A percentile compares a stretch with the other conserved stretches of the same genome.
Conservation (phyloP, 2,113 vertebrate genomes). For the Pandion haliaetus region DNA sequence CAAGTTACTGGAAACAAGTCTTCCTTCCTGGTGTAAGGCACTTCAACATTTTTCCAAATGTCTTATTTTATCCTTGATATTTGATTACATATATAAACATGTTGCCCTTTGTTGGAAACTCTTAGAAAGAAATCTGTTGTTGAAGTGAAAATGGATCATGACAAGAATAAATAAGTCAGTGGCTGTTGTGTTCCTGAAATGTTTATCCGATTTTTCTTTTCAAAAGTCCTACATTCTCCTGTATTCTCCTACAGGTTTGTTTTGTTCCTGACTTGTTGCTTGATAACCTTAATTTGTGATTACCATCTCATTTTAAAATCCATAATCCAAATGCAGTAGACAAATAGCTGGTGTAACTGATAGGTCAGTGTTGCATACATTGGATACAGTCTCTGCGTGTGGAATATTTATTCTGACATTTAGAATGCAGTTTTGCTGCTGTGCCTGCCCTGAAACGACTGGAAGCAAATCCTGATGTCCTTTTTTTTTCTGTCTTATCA, state of each 20-base stretch:
- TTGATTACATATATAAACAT: not conserved
- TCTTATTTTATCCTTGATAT: not conserved
- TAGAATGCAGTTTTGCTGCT: not conserved
- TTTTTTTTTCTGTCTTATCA: not conserved
- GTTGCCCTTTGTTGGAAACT: not conserved
- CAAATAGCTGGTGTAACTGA: not conserved
- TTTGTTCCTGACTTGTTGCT: not conserved
- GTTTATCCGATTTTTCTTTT: not conserved
- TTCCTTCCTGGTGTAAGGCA: not conserved
- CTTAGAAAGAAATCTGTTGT: not conserved
- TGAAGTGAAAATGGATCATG: not conserved
- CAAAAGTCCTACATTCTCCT: too few relatives aligned
- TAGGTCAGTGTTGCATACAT: not conserved
- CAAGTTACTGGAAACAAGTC: not conserved
- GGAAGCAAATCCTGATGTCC: not conserved
- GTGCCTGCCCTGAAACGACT: not conserved
- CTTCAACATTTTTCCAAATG: not conserved
- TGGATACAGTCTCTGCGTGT: rapidly evolving
- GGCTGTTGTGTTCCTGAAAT: not conserved
- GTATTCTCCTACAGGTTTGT: not conserved
- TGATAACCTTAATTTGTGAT: not conserved
- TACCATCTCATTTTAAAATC: not conserved
- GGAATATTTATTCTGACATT: not conserved
- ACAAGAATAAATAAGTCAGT: not conserved
- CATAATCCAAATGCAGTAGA: not conserved